Evolutionary conservation across 2,888 invertebrate genomes (phyloP).

Genomic region (Hydraecia micacea): DNA sequence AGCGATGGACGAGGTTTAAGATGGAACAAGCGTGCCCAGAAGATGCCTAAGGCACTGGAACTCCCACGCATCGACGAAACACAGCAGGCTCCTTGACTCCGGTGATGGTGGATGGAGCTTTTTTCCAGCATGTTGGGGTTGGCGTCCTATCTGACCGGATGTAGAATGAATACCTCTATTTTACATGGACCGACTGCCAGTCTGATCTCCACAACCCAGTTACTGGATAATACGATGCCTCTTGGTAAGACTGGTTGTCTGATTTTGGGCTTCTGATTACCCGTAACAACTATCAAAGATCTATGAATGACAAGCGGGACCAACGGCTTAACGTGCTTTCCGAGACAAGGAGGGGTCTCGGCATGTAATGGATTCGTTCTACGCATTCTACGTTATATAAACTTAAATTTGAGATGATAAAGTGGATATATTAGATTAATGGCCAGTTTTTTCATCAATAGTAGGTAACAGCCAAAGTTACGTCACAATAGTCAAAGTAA

Average conservation of each 20-base stretch:
- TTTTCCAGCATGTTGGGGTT: background rate
- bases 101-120: no score
- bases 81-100: no score
- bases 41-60: no score
- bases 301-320: background rate
- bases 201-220: background rate
- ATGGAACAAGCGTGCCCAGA: no score
- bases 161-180: background rate
- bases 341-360: background rate
- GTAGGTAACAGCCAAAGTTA: no score
- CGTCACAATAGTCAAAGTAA: no score
- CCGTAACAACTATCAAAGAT: background rate
- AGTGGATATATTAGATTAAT: slow-evolving; percentile 8
- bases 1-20: no score
- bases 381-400: no score
- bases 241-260: background rate
- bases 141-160: background rate
- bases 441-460: no score
- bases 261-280: no score
- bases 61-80: no score
- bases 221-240: background rate
- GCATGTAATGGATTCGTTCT: background rate
- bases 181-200: no score
- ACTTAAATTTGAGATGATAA: slow-evolving; percentile 7
- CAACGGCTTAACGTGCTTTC: background rate